Conservation (phyloP, 2,113 vertebrate genomes). For the Tetraodon nigroviridis region DNA sequence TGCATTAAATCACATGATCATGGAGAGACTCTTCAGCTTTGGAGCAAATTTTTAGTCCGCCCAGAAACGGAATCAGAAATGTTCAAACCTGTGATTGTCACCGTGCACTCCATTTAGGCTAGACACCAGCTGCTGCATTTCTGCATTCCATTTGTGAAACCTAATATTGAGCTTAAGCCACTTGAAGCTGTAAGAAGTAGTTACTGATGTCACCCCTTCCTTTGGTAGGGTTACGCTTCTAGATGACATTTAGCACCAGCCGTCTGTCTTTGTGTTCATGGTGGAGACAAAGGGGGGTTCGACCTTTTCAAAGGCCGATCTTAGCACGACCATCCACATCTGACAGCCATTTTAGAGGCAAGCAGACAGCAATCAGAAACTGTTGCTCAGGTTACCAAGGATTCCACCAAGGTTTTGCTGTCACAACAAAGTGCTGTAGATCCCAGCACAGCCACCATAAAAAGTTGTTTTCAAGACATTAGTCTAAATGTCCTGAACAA, state of each 20-base stretch:
- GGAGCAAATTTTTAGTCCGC: neutral
- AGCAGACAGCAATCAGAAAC: conserved; percentile 27
- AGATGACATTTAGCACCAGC: conserved; percentile 59
- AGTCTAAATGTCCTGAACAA: neutral
- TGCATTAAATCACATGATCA: neutral
- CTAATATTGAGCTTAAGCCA: conserved; percentile 48
- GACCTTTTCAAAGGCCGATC: conserved; percentile 52
- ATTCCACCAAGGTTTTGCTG: conserved; percentile 5
- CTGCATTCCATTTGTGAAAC: conserved; percentile 55
- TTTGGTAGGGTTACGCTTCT: conserved; percentile 45
- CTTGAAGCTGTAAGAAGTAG: conserved; percentile 45
- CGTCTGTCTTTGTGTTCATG: conserved; percentile 53
- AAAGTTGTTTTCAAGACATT: conserved; percentile 25
- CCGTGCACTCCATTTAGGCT: conserved; percentile 3
- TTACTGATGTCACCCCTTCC: conserved; percentile 63
- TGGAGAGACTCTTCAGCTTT: neutral
- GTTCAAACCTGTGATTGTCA: conserved; percentile 10
- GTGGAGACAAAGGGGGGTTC: conserved; percentile 45
- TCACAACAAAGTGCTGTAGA: conserved; percentile 16
- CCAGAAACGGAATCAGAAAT: conserved; percentile 1
- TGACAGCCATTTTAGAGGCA: conserved; percentile 57
- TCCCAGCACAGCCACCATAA: conserved; percentile 3
- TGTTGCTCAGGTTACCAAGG: conserved; percentile 20
- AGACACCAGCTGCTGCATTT: conserved; percentile 48
- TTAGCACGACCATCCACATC: conserved; percentile 32